Evolutionary conservation across 2,113 vertebrate species (phyloP).

Genomic region (Meleagris gallopavo): DNA sequence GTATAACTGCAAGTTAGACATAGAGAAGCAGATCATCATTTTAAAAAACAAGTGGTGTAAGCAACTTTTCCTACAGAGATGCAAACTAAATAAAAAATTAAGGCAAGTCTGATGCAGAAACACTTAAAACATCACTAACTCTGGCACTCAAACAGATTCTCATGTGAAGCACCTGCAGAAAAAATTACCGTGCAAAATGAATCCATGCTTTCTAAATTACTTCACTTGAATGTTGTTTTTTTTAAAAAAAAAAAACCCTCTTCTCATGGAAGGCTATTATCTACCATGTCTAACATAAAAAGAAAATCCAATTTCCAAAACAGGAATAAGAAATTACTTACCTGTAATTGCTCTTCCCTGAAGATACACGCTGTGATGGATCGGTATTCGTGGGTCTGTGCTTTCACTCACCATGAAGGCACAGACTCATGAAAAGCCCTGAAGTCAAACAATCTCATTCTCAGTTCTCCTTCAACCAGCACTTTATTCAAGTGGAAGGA

Average conservation of each 20-base stretch:
- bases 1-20: neutral
- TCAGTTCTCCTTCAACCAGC: neutral
- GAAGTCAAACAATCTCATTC: neutral
- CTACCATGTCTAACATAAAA: neutral
- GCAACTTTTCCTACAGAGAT: neutral
- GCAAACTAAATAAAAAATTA: neutral
- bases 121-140: neutral
- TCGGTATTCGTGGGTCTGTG: neutral
- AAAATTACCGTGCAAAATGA: neutral
- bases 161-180: neutral
- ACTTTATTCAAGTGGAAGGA: neutral
- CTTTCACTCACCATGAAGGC: constrained; percentile 17
- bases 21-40: neutral
- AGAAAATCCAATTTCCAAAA: constrained; percentile 44
- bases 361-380: neutral
- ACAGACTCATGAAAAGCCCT: neutral
- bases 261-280: neutral
- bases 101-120: neutral
- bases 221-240: neutral
- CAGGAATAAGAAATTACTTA: constrained; percentile 41
- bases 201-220: neutral
- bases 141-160: neutral
- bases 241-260: neutral
- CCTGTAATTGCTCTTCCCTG: constrained; percentile 21
- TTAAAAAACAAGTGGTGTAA: neutral